Evolutionary conservation across 1,140 invertebrate genomes (phyloP), one percentile per base, ranked within the genome.

Genomic region (Acyrthosiphon pisum): DNA sequence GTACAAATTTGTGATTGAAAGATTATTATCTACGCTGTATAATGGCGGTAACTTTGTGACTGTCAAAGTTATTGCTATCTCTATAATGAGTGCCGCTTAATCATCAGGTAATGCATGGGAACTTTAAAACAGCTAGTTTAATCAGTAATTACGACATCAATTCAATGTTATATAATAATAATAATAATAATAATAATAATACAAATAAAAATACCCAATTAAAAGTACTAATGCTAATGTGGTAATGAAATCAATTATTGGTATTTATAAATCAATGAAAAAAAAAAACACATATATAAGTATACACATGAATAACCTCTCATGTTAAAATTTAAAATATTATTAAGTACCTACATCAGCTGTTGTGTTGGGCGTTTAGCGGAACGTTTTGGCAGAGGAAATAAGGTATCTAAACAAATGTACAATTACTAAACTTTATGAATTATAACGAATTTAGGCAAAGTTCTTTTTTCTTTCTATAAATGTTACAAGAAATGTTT

Each of bases 1-100:
- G 91, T 81, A 83, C 91, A 92, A 92, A 92, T 92, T 92, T 83
- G 91, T 50, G 91, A 81, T 83, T 35, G 60, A 50, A 50, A 92
- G 60, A 50, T 92, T 92, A 83, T 92, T 35, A 83, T 92, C 76
- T 50, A 35, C 9, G 35, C 41, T 87, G 30, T 48, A 48, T 87
- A 89, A 11, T 22, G 37, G 37, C 35, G 88, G 88, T 41, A 53
- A 89, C 88, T 56, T 53, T 48, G 87, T 89, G 86, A 87, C 86
- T 87, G 86, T 87, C 86, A 87, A 87, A 48, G 30, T 44, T 87
- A 87, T 87, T 48, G 14, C 44, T 48, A 87, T 87, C 86, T 87
- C n/a, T 87, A 87, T 87, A 87, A 87, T 87, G 84, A 87, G 84
- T 87, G 11, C 86, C 46, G 46, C 46, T 26, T 41, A 48, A 81